A percentile compares a stretch with the other conserved stretches of the same genome.
phyloP scores from a whole-genome alignment of 1,140 invertebrate species.

The Hyles vespertilio region DNA sequence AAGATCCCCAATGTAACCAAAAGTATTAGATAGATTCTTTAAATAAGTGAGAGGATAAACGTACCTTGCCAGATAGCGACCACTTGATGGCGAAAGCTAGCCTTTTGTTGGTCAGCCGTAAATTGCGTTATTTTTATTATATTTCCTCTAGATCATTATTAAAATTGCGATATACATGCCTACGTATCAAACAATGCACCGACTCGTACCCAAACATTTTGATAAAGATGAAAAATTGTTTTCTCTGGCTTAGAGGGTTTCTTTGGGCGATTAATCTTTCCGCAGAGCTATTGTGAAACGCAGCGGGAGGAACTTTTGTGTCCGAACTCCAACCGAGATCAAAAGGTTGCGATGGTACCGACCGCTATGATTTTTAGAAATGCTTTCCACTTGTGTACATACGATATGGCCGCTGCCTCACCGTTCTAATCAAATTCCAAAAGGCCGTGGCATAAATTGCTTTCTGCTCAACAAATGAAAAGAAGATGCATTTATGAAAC shows the following conservation, averaged over 20 bases:
- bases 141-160: neutral
- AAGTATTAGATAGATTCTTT: too few species aligned
- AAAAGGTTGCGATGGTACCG: slow-evolving; percentile 43
- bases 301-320: slow-evolving; percentile 60
- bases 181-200: slow-evolving; percentile 5
- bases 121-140: too few species aligned
- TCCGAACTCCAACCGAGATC: slow-evolving; percentile 50
- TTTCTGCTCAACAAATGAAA: slow-evolving; percentile 16
- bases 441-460: slow-evolving; percentile 19
- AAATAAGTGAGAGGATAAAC: too few species aligned
- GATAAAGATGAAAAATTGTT: slow-evolving; percentile 72
- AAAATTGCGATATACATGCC: neutral
- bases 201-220: slow-evolving; percentile 41
- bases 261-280: slow-evolving; percentile 68
- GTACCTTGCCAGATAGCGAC: too few species aligned
- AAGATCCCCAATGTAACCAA: too few species aligned
- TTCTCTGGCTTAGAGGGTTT: slow-evolving; percentile 53
- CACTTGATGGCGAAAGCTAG: too few species aligned
- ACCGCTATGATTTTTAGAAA: slow-evolving; percentile 22
- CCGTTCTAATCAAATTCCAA: slow-evolving; percentile 1
- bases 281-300: slow-evolving; percentile 61
- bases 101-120: too few species aligned
- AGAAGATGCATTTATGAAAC: slow-evolving; percentile 10
- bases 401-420: slow-evolving; percentile 1
- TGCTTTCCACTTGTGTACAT: slow-evolving; percentile 18